These are phyloP conservation scores for Pentalonia nigronervosa DNA, from an alignment of 1,140 invertebrate species.

Conservation along the genomic window DNA sequence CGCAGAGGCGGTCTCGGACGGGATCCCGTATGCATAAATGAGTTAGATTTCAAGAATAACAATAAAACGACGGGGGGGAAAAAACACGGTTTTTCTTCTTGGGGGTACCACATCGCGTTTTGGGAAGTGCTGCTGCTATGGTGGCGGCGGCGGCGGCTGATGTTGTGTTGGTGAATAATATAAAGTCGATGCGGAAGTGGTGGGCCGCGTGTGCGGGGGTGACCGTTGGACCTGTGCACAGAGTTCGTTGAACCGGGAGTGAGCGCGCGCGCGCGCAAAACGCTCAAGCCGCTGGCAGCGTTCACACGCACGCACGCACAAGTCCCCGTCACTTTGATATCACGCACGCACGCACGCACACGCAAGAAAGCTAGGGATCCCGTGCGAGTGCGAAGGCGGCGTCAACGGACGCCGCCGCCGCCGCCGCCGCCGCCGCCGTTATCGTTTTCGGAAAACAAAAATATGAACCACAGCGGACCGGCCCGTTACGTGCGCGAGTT, in stretches of 20 bases:
- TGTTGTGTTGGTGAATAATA: constrained; percentile 30
- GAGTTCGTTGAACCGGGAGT: constrained; percentile 54
- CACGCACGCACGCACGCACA: not conserved
- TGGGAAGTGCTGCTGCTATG: constrained; percentile 42
- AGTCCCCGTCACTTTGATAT: not conserved
- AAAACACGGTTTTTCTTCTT: not conserved
- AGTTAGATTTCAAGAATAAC: not conserved
- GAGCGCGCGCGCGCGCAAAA: constrained; percentile 50
- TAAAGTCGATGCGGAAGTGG: constrained; percentile 55
- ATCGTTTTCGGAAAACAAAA: not conserved
- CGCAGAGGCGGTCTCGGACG: not conserved
- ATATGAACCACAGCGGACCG: not conserved
- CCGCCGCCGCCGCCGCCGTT: not conserved
- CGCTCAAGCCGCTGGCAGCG: constrained; percentile 20
- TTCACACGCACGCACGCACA: not conserved
- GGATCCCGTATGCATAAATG: not conserved
- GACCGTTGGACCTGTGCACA: constrained; percentile 57
- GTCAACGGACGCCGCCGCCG: constrained; percentile 31
- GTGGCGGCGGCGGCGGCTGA: constrained; percentile 3
- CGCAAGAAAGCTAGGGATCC: constrained; percentile 17
- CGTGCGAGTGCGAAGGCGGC: not conserved
- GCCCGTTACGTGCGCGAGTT: not conserved
- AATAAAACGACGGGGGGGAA: not conserved
- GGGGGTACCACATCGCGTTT: not conserved
- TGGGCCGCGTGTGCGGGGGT: constrained; percentile 54